Percentiles rank a stretch among this genome's conserved stretches.
Evolutionary conservation across 2,113 vertebrate species (phyloP).

Genomic region (Entomyzon cyanotis): DNA sequence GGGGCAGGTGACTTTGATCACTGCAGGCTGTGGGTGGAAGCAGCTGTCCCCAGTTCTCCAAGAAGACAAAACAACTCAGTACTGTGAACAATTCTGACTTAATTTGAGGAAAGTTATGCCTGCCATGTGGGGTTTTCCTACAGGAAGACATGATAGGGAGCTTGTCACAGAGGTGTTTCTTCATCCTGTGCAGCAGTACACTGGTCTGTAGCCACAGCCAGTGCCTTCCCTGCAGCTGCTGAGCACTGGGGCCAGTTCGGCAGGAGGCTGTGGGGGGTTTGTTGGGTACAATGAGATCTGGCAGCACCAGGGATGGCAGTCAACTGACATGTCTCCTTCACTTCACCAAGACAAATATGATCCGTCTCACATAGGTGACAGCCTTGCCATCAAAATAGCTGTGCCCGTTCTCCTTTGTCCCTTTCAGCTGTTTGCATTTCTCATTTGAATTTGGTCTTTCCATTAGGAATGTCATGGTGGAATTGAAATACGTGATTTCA

Average conservation of each 20-base stretch:
- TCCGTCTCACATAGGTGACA: not conserved
- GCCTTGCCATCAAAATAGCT: not conserved
- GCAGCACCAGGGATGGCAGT: too few species aligned
- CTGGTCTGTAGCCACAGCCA: not conserved
- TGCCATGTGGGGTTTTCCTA: not conserved
- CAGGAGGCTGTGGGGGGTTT: not conserved
- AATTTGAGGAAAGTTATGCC: not conserved
- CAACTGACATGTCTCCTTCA: not conserved
- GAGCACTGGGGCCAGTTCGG: not conserved
- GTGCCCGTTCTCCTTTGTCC: not conserved
- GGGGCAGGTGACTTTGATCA: not conserved
- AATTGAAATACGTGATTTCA: not conserved
- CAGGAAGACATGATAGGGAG: not conserved
- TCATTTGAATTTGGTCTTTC: not conserved
- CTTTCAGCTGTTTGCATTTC: not conserved
- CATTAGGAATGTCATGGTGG: not conserved
- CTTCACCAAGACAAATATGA: not conserved
- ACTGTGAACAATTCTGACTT: not conserved
- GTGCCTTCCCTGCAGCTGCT: fast-evolving
- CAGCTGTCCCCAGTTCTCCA: not conserved
- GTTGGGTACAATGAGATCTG: not conserved
- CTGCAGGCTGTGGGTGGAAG: not conserved
- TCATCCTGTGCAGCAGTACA: not conserved
- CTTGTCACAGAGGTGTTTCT: not conserved
- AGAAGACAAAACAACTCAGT: not conserved